Evolutionary conservation across 1,140 invertebrate species (phyloP).

Genomic region (Myzus persicae): DNA sequence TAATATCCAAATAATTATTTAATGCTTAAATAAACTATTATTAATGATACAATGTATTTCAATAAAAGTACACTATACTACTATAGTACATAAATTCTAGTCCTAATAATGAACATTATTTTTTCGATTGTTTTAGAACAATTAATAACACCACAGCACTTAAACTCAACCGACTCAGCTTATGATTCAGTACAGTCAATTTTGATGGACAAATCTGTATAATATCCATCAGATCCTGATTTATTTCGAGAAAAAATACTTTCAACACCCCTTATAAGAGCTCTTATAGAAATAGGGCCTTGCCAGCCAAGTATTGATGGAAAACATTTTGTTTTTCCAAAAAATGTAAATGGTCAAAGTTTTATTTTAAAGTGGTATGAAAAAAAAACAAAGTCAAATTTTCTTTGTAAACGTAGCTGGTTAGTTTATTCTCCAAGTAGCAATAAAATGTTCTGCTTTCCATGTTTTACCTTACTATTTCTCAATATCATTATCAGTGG

Average conservation of each 20-base stretch:
- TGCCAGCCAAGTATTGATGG: neutral
- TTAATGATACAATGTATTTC: neutral
- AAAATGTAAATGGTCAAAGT: neutral
- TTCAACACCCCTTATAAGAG: neutral
- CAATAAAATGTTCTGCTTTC: slow-evolving; percentile 9
- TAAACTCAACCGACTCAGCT: neutral
- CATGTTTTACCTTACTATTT: neutral
- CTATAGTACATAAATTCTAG: neutral
- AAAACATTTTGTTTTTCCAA: slow-evolving; percentile 9
- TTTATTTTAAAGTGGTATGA: slow-evolving; percentile 5
- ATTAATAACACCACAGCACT: neutral
- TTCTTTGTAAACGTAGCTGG: slow-evolving; percentile 23
- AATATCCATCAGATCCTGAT: slow-evolving; percentile 24
- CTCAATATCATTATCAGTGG: slow-evolving; percentile 29
- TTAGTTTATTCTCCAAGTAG: slow-evolving; percentile 17
- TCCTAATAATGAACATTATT: slow-evolving; percentile 10
- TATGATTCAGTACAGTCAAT: slow-evolving; percentile 12
- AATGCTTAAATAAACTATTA: no score
- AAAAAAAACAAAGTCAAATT: neutral
- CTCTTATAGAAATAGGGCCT: slow-evolving; percentile 5
- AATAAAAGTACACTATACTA: neutral
- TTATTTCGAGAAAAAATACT: neutral
- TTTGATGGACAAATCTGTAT: slow-evolving; percentile 1
- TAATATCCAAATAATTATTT: neutral
- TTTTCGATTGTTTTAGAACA: neutral